Percentiles rank a stretch among this genome's conserved stretches.
Conservation (phyloP, 2,113 vertebrate species). For the Alaudala cheleensis region DNA sequence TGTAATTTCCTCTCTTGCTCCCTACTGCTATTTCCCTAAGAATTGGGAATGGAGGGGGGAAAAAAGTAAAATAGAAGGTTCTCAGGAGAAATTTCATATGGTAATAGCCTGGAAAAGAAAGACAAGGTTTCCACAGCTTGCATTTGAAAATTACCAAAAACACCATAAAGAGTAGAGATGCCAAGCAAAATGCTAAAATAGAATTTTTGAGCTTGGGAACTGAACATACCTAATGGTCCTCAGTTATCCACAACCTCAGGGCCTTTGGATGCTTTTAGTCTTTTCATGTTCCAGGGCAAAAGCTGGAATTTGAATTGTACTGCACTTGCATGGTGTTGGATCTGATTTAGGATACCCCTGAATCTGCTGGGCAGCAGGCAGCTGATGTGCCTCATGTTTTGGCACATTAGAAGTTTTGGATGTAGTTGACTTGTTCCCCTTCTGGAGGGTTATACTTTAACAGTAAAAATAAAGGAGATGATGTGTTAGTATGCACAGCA, state of each 20-base stretch:
- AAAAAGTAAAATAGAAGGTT: not conserved
- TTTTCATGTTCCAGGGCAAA: not conserved
- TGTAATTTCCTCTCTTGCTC: not conserved
- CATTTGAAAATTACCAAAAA: not conserved
- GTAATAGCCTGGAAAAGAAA: not conserved
- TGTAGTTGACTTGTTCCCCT: not conserved
- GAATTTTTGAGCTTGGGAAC: not conserved
- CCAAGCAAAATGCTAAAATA: not conserved
- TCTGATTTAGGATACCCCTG: not conserved
- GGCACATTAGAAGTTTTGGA: not conserved
- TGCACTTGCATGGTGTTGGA: not conserved
- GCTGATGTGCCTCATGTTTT: not conserved
- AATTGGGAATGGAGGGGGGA: accelerated
- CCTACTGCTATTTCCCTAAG: not conserved
- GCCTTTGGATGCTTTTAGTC: not conserved
- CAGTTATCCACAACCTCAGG: not conserved
- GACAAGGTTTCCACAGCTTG: not conserved
- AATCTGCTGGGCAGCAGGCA: not conserved
- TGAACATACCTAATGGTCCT: not conserved
- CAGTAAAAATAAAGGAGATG: not conserved
- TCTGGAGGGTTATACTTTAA: not conserved
- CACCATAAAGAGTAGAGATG: not conserved
- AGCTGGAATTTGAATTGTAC: not conserved
- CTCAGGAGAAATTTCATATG: not conserved
- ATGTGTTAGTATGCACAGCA: not conserved